A percentile compares a stretch with the other conserved stretches of the same genome.
Evolutionary conservation across 2,888 invertebrate genomes (phyloP).

Genomic region (Aphidoletes aphidimyza): DNA sequence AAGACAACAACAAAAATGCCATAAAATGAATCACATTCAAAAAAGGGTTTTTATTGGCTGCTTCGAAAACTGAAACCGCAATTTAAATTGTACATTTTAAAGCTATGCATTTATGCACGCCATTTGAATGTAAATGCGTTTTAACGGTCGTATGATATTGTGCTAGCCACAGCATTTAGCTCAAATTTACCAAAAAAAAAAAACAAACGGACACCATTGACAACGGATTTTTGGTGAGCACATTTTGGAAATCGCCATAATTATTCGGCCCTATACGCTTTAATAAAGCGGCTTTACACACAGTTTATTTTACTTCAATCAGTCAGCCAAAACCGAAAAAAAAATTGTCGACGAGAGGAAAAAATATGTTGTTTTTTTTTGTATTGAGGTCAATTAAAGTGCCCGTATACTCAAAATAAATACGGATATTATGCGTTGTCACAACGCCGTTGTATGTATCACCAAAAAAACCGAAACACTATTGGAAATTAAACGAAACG

Average conservation of each 20-base stretch:
- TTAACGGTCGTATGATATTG: too few relatives aligned
- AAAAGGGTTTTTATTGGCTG: not conserved
- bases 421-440: not conserved
- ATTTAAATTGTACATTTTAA: conserved; percentile 7
- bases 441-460: too few relatives aligned
- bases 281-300: not conserved
- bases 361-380: not conserved
- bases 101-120: not conserved
- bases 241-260: not conserved
- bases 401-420: conserved; percentile 15
- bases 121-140: not conserved
- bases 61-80: conserved; percentile 10
- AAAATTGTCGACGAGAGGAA: not conserved
- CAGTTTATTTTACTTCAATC: not conserved
- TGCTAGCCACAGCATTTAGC: not conserved
- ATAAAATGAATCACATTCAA: not conserved
- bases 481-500: not conserved
- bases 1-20: not conserved
- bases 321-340: not conserved
- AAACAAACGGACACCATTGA: too few relatives aligned
- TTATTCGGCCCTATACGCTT: not conserved
- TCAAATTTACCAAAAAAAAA: not conserved
- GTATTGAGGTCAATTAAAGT: conserved; percentile 43
- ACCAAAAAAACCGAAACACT: too few relatives aligned
- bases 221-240: not conserved